Conservation (phyloP, 2,113 vertebrate genomes). For the Bolborhynchus lineola region DNA sequence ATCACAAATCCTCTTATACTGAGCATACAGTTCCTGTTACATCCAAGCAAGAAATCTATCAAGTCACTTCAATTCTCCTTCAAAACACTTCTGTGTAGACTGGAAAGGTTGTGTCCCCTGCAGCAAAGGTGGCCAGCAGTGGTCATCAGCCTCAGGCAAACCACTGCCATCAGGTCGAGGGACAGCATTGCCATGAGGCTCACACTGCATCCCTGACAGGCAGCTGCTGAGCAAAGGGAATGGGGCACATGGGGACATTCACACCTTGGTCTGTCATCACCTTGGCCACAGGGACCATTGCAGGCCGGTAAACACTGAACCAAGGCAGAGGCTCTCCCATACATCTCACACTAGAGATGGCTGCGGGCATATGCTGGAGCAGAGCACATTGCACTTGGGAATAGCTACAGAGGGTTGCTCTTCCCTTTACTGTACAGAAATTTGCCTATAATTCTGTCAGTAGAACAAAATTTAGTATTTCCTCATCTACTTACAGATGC, state of each 20-base stretch:
- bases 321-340: background rate
- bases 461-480: background rate
- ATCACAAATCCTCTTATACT: background rate
- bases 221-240: background rate
- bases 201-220: rapidly evolving
- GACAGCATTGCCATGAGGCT: background rate
- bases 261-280: background rate
- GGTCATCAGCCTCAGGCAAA: background rate
- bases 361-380: background rate
- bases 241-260: rapidly evolving
- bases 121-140: rapidly evolving
- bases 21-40: background rate
- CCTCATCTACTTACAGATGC: background rate
- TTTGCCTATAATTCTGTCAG: background rate
- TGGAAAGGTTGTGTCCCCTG: background rate
- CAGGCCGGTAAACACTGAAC: background rate
- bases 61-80: background rate
- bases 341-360: rapidly evolving
- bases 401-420: background rate
- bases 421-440: background rate
- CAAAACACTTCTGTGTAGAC: background rate
- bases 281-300: background rate
- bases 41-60: background rate
- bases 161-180: background rate
- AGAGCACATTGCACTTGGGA: background rate